Conservation (phyloP, 2,113 vertebrate genomes). For the Rhinichthys klamathensis region DNA sequence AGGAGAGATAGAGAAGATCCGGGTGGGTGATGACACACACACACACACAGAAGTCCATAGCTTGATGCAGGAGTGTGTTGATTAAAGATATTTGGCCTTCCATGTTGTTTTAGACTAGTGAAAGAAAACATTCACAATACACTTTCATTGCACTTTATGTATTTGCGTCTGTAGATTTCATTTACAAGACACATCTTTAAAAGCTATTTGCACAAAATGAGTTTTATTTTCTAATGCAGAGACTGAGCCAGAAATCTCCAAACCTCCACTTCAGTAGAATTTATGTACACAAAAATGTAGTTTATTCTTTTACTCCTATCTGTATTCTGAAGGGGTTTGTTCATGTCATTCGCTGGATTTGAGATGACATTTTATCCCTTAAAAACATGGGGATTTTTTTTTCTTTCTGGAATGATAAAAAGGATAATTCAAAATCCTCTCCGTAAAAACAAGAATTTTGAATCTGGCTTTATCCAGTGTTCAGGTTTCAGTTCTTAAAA, state of each 20-base stretch:
- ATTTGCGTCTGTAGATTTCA: too few relatives aligned
- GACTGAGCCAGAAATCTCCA: neutral
- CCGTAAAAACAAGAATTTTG: too few relatives aligned
- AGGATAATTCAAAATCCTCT: too few relatives aligned
- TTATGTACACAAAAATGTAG: neutral
- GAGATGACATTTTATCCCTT: too few relatives aligned
- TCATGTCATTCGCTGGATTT: too few relatives aligned
- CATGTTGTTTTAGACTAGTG: neutral
- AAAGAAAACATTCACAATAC: neutral
- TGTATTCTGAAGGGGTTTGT: neutral
- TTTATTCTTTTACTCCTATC: neutral
- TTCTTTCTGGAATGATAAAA: too few relatives aligned
- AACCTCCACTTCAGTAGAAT: neutral
- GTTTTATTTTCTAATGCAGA: too few relatives aligned
- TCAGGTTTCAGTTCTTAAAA: neutral
- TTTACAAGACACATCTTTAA: too few relatives aligned
- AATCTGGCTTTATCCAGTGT: neutral
- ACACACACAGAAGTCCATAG: neutral
- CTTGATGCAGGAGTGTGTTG: neutral
- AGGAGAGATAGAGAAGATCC: constrained; percentile 95
- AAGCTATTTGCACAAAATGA: too few relatives aligned
- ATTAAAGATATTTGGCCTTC: neutral
- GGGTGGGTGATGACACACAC: constrained; percentile 79
- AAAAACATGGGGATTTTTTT: too few relatives aligned
- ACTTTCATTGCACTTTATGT: neutral